Evolutionary conservation across 2,113 vertebrate species (phyloP), one percentile per base, ranked within the genome.

Genomic region (Madoqua kirkii): DNA sequence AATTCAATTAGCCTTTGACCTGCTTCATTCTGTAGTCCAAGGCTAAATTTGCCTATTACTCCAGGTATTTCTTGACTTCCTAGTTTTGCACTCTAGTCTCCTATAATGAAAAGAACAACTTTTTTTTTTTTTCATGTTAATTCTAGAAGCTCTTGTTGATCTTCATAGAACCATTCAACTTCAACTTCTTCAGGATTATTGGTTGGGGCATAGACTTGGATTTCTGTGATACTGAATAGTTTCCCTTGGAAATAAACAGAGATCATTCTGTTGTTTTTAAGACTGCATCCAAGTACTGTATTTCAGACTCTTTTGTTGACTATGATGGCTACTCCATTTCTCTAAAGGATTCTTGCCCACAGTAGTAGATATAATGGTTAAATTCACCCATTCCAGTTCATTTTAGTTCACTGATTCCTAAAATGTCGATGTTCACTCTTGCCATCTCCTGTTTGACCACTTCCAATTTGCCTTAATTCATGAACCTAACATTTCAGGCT

Each of bases 401-500:
- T 67, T 19, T 64, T n/a, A 67, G 31, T 67, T n/a, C 2, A 2
- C 2, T 67, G 62, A n/a, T 67, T n/a, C 7, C 33, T 67, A 9
- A 17, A 67, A 67, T n/a, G 16, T 64, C 0, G 1, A 64, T 1
- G 15, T n/a, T 9, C 8, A 64, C 62, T 9, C 7, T 64, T 64
- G 33, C 62, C 62, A 64, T 64, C 33, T 64, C 62, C 3, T 64
- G 16, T n/a, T 64, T 64, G 7, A 64, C 33, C 62, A n/a, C 15
- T 17, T 64, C 33, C 62, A 19, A 64, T n/a, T 64, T 64, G 33
- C 62, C 62, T 64, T n/a, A 16, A 64, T 17, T 64, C 15, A 64
- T n/a, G 31, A 3, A 64, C 16, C 62, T 64, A 4, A 64, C 62
- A 17, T 17, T n/a, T 3, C 62, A 64, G 31, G 15, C 17, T 64